phyloP scores from a whole-genome alignment of 2,888 invertebrate genomes.

The Antheraea yamamai region DNA sequence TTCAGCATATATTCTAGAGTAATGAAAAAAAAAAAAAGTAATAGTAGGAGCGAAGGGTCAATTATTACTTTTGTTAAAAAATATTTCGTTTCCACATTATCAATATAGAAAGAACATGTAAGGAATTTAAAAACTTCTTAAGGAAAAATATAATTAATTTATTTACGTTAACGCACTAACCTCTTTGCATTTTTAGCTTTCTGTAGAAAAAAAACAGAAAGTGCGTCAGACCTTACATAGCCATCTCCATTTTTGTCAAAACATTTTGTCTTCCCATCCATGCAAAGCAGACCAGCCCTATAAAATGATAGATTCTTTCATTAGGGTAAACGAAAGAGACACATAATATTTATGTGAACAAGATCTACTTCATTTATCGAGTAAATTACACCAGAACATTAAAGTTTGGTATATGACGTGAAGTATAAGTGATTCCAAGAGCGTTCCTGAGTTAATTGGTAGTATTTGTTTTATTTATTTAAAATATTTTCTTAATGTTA shows the following conservation, averaged over 20 bases:
- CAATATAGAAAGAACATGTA: background rate
- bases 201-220: constrained; percentile 86
- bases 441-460: too few species aligned
- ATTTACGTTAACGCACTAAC: constrained; percentile 32
- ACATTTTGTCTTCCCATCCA: constrained; percentile 91
- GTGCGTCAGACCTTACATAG: constrained; percentile 88
- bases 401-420: too few species aligned
- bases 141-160: background rate
- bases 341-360: background rate
- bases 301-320: background rate
- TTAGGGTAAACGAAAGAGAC: background rate
- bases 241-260: constrained; percentile 92
- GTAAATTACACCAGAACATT: too few species aligned
- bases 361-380: too few species aligned
- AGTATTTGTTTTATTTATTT: too few species aligned
- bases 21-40: background rate
- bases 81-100: background rate
- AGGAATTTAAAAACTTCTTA: background rate
- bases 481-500: too few species aligned
- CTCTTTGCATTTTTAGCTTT: constrained; percentile 82
- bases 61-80: background rate
- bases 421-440: too few species aligned
- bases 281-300: constrained; percentile 79
- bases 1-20: constrained; percentile 54
- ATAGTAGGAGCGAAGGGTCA: background rate